Evolutionary conservation across 2,888 invertebrate species (phyloP).

Genomic region (Pollenia amentaria): DNA sequence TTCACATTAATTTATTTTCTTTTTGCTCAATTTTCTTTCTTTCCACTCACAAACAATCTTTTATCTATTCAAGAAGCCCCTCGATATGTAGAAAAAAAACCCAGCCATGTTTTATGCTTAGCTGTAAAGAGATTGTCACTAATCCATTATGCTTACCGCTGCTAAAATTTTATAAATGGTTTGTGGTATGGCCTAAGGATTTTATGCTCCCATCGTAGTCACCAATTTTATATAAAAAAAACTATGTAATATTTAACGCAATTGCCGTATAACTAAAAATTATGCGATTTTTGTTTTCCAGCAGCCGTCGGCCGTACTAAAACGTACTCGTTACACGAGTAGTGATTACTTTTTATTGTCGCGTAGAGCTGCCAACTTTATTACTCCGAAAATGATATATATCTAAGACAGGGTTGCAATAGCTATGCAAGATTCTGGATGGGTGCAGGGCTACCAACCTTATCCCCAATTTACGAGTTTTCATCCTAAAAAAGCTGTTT

Average conservation of each 20-base stretch:
- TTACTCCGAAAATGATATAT: slow-evolving; percentile 20
- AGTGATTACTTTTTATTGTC: slow-evolving; percentile 54
- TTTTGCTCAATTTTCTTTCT: slow-evolving; percentile 19
- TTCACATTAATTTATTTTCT: background rate
- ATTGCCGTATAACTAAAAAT: slow-evolving; percentile 69
- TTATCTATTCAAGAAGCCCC: slow-evolving; percentile 45
- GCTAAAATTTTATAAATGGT: slow-evolving; percentile 54
- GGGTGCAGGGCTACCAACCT: too few relatives aligned
- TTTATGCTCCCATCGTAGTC: slow-evolving; percentile 64
- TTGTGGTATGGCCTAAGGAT: slow-evolving; percentile 48
- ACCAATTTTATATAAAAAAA: slow-evolving; percentile 30
- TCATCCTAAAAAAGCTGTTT: too few relatives aligned
- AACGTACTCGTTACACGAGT: slow-evolving; percentile 69
- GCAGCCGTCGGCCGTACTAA: slow-evolving; percentile 69
- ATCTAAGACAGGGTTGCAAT: slow-evolving; percentile 41
- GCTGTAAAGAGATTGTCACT: slow-evolving; percentile 61
- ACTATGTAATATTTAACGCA: slow-evolving; percentile 62
- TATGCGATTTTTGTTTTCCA: slow-evolving; percentile 71
- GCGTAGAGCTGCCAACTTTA: slow-evolving; percentile 40
- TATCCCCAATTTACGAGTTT: too few relatives aligned
- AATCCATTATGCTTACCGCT: slow-evolving; percentile 65
- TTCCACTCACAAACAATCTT: slow-evolving; percentile 42
- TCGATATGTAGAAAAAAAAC: slow-evolving; percentile 52
- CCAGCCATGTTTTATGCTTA: slow-evolving; percentile 64
- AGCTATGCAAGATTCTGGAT: too few relatives aligned